Evolutionary conservation across 1,140 invertebrate genomes (phyloP).

Genomic region (Heliothis virescens): DNA sequence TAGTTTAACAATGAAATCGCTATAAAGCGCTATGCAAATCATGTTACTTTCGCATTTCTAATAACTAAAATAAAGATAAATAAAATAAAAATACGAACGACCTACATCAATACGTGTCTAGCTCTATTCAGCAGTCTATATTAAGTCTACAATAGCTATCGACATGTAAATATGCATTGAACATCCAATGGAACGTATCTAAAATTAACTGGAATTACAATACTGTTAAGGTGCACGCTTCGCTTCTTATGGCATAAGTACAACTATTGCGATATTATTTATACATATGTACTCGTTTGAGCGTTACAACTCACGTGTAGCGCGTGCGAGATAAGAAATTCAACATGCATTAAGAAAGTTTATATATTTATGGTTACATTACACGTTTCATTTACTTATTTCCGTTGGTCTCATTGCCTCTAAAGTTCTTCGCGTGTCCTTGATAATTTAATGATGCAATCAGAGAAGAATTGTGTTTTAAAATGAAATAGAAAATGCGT

Average conservation of each 20-base stretch:
- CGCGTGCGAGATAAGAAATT: slow-evolving; percentile 1
- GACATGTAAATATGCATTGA: background rate
- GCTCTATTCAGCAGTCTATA: background rate
- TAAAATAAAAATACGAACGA: no score
- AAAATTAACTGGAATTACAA: slow-evolving; percentile 15
- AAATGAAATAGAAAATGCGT: background rate
- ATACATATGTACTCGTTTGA: background rate
- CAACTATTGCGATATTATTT: slow-evolving; percentile 7
- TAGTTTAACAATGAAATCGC: no score
- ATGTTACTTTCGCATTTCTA: no score
- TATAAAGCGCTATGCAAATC: no score
- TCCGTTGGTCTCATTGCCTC: no score
- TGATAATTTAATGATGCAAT: no score
- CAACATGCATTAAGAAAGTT: background rate
- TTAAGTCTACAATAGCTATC: background rate
- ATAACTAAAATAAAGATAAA: no score
- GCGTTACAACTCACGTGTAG: no score
- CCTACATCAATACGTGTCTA: background rate
- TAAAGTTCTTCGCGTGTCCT: no score
- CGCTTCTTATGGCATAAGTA: slow-evolving; percentile 3
- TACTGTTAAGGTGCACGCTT: background rate
- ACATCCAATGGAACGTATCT: background rate
- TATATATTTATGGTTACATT: background rate
- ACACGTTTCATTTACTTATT: no score
- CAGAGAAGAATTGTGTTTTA: no score